Conservation (phyloP, 2,888 invertebrate genomes). For the Eupithecia subumbrata region DNA sequence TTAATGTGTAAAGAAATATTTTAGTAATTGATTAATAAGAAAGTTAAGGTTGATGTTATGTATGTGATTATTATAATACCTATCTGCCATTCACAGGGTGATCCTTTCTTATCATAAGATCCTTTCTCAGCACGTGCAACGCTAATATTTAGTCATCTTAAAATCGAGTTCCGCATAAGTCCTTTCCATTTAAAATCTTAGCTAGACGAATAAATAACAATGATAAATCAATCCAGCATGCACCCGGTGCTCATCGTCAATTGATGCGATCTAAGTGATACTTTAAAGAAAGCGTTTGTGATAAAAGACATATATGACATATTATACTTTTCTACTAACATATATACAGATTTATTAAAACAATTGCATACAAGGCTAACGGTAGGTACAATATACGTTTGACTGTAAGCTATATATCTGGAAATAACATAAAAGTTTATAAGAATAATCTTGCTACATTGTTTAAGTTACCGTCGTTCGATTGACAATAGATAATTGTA, state of each 20-base stretch:
- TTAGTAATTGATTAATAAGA: not conserved
- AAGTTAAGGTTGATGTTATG: not conserved
- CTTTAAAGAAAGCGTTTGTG: conserved; percentile 26
- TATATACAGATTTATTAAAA: not conserved
- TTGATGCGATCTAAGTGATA: conserved; percentile 27
- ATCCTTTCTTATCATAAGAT: conserved; percentile 2
- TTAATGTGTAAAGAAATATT: not conserved
- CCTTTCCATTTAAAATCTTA: not conserved
- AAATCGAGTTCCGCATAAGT: not conserved
- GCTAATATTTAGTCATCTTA: not conserved
- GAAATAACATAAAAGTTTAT: not conserved
- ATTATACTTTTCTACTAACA: conserved; percentile 8
- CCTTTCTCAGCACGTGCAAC: not conserved
- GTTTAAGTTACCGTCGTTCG: not conserved
- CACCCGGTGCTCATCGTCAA: conserved; percentile 25
- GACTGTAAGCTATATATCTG: not conserved
- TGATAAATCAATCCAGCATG: conserved; percentile 4
- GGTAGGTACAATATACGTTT: not conserved
- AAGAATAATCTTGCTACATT: conserved; percentile 19
- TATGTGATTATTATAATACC: conserved; percentile 8
- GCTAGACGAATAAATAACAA: not conserved
- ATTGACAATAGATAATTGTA: not conserved
- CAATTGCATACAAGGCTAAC: not conserved
- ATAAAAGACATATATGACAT: conserved; percentile 23
- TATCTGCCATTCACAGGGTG: conserved; percentile 1